Evolutionary conservation across 2,888 invertebrate species (phyloP).

Genomic region (Sphinx pinastri): DNA sequence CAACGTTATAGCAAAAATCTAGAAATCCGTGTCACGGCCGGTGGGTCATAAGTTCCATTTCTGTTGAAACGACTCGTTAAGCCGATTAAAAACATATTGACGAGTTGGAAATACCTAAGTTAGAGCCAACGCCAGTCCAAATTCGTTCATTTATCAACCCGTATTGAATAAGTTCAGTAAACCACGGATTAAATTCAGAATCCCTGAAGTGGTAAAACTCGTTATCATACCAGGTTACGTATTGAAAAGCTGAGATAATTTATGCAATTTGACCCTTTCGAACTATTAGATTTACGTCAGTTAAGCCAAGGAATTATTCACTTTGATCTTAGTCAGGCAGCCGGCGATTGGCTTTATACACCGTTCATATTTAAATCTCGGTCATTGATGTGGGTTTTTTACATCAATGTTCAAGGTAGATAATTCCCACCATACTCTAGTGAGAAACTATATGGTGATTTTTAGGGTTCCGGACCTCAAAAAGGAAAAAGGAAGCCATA

Average conservation of each 20-base stretch:
- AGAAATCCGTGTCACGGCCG: background rate
- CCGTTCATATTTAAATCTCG: background rate
- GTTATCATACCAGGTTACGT: background rate
- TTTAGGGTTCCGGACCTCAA: too few relatives aligned
- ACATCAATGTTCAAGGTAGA: too few relatives aligned
- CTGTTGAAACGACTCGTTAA: background rate
- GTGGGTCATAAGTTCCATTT: background rate
- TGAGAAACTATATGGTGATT: too few relatives aligned
- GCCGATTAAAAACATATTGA: slow-evolving; percentile 3
- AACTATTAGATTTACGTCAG: slow-evolving; percentile 1
- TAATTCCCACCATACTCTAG: too few relatives aligned
- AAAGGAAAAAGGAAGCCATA: too few relatives aligned
- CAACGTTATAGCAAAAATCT: background rate
- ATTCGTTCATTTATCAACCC: slow-evolving; percentile 10
- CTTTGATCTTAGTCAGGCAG: slow-evolving; percentile 2
- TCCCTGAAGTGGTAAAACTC: background rate
- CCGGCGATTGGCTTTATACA: background rate
- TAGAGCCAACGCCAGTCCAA: background rate
- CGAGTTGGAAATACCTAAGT: background rate
- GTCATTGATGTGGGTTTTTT: too few relatives aligned
- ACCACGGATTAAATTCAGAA: background rate
- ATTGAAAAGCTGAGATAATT: background rate
- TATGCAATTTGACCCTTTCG: background rate
- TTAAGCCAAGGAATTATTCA: background rate
- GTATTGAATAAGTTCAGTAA: background rate